Conservation (phyloP, 2,797 vertebrate genomes). For the Microchirus variegatus region DNA sequence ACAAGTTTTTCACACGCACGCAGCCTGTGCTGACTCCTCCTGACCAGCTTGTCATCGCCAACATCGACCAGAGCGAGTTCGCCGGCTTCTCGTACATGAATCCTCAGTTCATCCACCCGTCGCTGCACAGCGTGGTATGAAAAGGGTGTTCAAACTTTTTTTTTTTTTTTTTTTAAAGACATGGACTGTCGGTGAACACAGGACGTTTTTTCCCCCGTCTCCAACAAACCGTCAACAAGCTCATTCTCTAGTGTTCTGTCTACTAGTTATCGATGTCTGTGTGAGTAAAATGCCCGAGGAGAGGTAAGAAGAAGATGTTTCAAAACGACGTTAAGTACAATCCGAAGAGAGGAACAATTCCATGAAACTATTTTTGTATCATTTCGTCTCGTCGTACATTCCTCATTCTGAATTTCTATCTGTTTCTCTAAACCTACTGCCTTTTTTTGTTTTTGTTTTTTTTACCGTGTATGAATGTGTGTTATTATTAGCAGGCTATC, state of each 20-base stretch:
- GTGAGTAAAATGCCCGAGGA: background rate
- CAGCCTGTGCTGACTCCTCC: constrained; percentile 96
- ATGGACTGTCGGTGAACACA: constrained; percentile 48
- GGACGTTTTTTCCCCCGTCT: constrained; percentile 44
- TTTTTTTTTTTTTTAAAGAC: background rate
- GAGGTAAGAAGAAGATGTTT: background rate
- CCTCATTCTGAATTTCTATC: constrained; percentile 19
- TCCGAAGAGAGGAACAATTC: constrained; percentile 12
- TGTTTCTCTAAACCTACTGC: constrained; percentile 35
- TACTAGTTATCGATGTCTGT: constrained; percentile 32
- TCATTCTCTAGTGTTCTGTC: constrained; percentile 51
- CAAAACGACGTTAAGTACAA: constrained; percentile 13
- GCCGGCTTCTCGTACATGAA: constrained; percentile 97
- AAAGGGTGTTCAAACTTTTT: constrained; percentile 23
- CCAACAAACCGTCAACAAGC: constrained; percentile 44
- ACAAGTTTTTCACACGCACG: constrained; percentile 97
- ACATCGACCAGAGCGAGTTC: constrained; percentile 98
- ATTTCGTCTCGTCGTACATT: constrained; percentile 31
- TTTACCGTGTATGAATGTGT: constrained; percentile 50
- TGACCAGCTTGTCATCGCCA: constrained; percentile 96
- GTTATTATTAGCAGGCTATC: constrained; percentile 38
- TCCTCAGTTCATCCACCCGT: constrained; percentile 89
- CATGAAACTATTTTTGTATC: constrained; percentile 27
- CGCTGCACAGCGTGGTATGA: constrained; percentile 90
- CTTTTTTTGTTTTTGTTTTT: constrained; percentile 47